Evolutionary conservation across 2,888 invertebrate genomes (phyloP).

Genomic region (Hedychridium roseum): DNA sequence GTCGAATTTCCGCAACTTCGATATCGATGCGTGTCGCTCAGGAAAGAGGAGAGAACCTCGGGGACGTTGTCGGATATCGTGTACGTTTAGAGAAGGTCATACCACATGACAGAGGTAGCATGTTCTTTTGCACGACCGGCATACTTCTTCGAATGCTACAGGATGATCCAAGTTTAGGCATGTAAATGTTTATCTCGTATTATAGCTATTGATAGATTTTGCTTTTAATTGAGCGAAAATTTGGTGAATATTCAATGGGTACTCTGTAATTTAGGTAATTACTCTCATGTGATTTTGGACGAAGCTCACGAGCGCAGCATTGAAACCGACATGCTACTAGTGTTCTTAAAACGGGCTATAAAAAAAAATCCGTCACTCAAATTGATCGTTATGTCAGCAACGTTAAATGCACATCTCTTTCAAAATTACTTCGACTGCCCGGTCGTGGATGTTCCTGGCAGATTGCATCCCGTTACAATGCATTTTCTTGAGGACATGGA

Average conservation of each 20-base stretch:
- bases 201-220: no score
- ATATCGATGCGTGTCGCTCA: conserved; percentile 72
- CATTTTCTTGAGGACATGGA: conserved; percentile 68
- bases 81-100: conserved; percentile 68
- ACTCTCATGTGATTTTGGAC: conserved; percentile 76
- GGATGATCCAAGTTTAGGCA: conserved; percentile 59
- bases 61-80: conserved; percentile 74
- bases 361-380: conserved; percentile 67
- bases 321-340: conserved; percentile 73
- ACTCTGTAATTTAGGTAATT: conserved; percentile 68
- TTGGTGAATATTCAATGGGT: no score
- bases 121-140: conserved; percentile 77
- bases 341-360: conserved; percentile 69
- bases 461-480: conserved; percentile 70
- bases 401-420: conserved; percentile 72
- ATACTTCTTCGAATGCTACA: conserved; percentile 66
- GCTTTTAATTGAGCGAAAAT: no score
- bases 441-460: conserved; percentile 68
- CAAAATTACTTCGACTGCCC: conserved; percentile 68
- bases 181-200: no score
- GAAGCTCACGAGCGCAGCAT: conserved; percentile 79
- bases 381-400: conserved; percentile 78
- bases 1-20: conserved; percentile 75
- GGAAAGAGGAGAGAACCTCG: conserved; percentile 72
- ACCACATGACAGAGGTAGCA: conserved; percentile 67